phyloP scores from a whole-genome alignment of 2,113 vertebrate genomes.

The Myxocyprinus asiaticus region DNA sequence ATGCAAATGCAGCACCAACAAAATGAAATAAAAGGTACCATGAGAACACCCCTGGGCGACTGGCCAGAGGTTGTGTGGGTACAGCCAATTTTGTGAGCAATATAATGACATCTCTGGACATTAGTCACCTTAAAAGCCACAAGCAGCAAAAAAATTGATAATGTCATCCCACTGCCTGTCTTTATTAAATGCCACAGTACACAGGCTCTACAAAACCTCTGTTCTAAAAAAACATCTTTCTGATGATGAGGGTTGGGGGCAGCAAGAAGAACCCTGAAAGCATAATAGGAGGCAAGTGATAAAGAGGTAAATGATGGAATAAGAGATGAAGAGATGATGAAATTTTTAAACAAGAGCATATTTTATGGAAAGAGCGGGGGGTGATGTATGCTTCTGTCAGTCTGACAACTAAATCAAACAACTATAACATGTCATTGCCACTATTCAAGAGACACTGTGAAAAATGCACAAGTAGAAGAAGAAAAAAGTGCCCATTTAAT shows the following conservation, averaged over 20 bases:
- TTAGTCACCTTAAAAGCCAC: constrained; percentile 73
- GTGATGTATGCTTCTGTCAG: background rate
- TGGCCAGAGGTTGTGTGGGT: constrained; percentile 29
- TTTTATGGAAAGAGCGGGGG: no score
- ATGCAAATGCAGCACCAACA: constrained; percentile 10
- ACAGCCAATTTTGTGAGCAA: constrained; percentile 59
- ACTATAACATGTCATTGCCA: constrained; percentile 8
- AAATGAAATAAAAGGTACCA: constrained; percentile 56
- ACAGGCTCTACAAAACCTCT: constrained; percentile 33
- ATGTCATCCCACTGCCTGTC: constrained; percentile 63
- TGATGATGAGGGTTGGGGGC: background rate
- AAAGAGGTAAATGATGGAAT: constrained; percentile 29
- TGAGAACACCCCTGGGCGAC: constrained; percentile 15
- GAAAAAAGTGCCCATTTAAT: background rate
- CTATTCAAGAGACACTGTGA: constrained; percentile 8
- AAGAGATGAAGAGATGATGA: constrained; percentile 45
- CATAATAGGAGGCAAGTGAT: background rate
- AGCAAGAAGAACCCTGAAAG: background rate
- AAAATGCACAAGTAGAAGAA: background rate
- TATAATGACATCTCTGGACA: constrained; percentile 66
- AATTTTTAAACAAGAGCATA: background rate
- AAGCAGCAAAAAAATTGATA: constrained; percentile 65
- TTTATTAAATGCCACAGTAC: constrained; percentile 71
- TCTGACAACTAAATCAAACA: constrained; percentile 23
- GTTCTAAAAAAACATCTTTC: background rate